Evolutionary conservation across 1,140 invertebrate genomes (phyloP).

Genomic region (Hyphantria cunea): DNA sequence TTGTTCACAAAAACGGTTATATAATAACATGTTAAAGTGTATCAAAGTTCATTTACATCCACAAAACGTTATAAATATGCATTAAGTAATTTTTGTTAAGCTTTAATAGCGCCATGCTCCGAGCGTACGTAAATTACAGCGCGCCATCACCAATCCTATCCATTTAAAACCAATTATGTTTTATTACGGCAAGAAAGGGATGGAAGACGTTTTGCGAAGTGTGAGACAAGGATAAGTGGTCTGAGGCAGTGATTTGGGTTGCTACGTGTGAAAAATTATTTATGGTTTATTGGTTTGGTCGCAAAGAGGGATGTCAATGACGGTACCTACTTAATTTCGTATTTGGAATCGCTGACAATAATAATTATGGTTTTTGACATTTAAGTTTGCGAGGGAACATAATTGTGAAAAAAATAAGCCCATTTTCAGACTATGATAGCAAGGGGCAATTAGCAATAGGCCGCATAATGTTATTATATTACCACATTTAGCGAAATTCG

Average conservation of each 20-base stretch:
- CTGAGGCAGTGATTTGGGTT: constrained; percentile 19
- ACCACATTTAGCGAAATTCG: too few relatives aligned
- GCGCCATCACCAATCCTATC: constrained; percentile 75
- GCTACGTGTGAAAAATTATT: constrained; percentile 16
- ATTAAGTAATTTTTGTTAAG: constrained; percentile 65
- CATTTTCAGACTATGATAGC: too few relatives aligned
- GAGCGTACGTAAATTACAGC: constrained; percentile 68
- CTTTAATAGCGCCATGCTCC: constrained; percentile 56
- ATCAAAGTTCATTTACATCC: background rate
- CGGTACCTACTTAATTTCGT: background rate
- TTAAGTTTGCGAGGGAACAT: background rate
- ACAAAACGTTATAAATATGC: constrained; percentile 63
- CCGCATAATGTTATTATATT: too few relatives aligned
- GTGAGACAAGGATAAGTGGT: constrained; percentile 48
- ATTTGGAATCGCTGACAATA: background rate
- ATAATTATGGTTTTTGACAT: background rate
- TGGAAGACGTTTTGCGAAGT: constrained; percentile 27
- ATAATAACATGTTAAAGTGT: background rate
- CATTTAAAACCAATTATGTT: constrained; percentile 82
- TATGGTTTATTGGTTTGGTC: constrained; percentile 4
- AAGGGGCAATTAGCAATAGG: too few relatives aligned
- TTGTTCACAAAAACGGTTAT: too few relatives aligned
- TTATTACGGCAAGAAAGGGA: constrained; percentile 73
- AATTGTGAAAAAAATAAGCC: too few relatives aligned
- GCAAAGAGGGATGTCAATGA: constrained; percentile 4